These are phyloP conservation scores for Nautilus pompilius DNA, from an alignment of 1,140 invertebrate genomes.

Conservation along the genomic window DNA sequence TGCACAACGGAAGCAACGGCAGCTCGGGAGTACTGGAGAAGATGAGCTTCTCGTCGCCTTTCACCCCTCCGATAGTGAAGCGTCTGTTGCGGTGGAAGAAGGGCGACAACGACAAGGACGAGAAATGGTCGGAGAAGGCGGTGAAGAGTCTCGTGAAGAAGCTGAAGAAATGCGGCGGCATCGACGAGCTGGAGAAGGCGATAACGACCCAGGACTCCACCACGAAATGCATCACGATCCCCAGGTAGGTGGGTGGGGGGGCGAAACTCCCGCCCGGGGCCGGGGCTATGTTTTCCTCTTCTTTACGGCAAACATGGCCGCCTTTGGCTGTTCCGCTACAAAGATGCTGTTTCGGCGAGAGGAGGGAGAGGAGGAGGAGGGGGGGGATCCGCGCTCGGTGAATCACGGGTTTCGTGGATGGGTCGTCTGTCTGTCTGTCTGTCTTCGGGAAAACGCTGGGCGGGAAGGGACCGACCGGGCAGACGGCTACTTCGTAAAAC, in stretches of 20 bases:
- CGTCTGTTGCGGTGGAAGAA: constrained; percentile 91
- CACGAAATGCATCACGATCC: constrained; percentile 94
- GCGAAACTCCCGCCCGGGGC: not conserved
- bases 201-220: constrained; percentile 86
- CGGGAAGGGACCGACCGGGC: not conserved
- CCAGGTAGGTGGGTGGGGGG: constrained; percentile 75
- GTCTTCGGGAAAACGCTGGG: not conserved
- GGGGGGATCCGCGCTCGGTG: not conserved
- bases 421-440: not conserved
- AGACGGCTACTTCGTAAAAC: no score
- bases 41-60: constrained; percentile 65
- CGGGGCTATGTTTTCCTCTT: no score
- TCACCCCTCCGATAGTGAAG: constrained; percentile 92
- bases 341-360: not conserved
- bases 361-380: not conserved
- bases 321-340: not conserved
- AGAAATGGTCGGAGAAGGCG: constrained; percentile 96
- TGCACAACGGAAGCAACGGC: no score
- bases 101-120: constrained; percentile 71
- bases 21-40: no score
- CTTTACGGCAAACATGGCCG: constrained; percentile 8
- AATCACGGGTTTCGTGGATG: not conserved
- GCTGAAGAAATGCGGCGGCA: constrained; percentile 81
- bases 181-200: constrained; percentile 92
- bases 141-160: constrained; percentile 96